phyloP scores from a whole-genome alignment of 1,140 invertebrate species.

The Venustaconcha ellipsiformis region DNA sequence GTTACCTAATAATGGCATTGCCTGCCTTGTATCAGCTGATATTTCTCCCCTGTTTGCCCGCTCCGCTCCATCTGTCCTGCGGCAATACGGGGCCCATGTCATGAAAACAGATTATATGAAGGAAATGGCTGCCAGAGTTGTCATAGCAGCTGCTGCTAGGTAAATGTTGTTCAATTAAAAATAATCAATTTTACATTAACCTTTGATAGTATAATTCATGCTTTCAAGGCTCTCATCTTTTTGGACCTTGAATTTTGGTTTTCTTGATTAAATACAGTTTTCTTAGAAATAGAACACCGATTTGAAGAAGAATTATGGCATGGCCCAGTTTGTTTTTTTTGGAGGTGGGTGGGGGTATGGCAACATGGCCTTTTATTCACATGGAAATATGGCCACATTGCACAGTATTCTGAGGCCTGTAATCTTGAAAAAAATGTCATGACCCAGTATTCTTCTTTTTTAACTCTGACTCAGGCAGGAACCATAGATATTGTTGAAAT shows the following conservation, averaged over 20 bases:
- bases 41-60: slow-evolving; percentile 62
- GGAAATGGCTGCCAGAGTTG: slow-evolving; percentile 64
- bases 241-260: not conserved
- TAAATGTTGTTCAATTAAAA: slow-evolving; percentile 14
- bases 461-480: too few species aligned
- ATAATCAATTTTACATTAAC: not conserved
- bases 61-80: slow-evolving; percentile 55
- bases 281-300: not conserved
- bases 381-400: too few species aligned
- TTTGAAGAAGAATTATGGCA: not conserved
- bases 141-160: slow-evolving; percentile 63
- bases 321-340: not conserved
- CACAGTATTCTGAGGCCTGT: too few species aligned
- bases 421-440: too few species aligned
- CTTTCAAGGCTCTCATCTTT: too few species aligned
- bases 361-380: too few species aligned
- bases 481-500: too few species aligned
- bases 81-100: slow-evolving; percentile 62
- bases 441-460: too few species aligned
- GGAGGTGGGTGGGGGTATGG: too few species aligned
- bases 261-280: not conserved
- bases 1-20: slow-evolving; percentile 59
- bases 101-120: slow-evolving; percentile 66
- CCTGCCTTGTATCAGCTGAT: slow-evolving; percentile 64
- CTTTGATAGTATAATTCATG: not conserved